Conservation (phyloP, 2,113 vertebrate species). For the Zosterops borbonicus region DNA sequence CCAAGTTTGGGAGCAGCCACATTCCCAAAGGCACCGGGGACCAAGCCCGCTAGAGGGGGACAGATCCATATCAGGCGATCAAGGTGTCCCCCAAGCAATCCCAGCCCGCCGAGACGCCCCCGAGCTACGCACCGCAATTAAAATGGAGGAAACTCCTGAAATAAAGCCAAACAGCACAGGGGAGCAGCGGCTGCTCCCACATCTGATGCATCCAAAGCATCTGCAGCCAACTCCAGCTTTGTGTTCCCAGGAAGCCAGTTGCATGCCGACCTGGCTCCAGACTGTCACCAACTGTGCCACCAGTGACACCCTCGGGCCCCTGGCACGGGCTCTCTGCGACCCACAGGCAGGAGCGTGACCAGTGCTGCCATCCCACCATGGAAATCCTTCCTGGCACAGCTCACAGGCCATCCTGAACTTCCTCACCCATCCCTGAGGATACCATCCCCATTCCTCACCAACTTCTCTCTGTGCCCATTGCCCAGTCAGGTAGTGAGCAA, state of each 20-base stretch:
- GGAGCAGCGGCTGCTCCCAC: background rate
- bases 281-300: background rate
- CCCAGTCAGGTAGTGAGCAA: background rate
- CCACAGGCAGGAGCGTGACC: rapidly evolving
- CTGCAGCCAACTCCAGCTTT: background rate
- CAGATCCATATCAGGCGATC: background rate
- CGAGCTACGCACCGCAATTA: background rate
- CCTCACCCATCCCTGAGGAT: background rate
- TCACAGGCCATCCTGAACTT: background rate
- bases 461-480: background rate
- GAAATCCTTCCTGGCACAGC: background rate
- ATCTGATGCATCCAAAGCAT: background rate
- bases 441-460: background rate
- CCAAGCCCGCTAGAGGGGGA: background rate
- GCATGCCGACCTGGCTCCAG: rapidly evolving
- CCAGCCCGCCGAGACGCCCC: background rate
- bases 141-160: background rate
- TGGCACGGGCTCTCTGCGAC: rapidly evolving
- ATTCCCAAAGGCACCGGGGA: background rate
- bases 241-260: background rate
- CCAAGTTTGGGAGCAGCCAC: background rate
- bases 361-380: background rate
- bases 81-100: background rate
- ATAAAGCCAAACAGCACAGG: background rate
- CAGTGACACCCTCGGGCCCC: rapidly evolving